These are phyloP conservation scores for Atrichornis clamosus DNA, from an alignment of 2,113 vertebrate species.

Conservation along the genomic window DNA sequence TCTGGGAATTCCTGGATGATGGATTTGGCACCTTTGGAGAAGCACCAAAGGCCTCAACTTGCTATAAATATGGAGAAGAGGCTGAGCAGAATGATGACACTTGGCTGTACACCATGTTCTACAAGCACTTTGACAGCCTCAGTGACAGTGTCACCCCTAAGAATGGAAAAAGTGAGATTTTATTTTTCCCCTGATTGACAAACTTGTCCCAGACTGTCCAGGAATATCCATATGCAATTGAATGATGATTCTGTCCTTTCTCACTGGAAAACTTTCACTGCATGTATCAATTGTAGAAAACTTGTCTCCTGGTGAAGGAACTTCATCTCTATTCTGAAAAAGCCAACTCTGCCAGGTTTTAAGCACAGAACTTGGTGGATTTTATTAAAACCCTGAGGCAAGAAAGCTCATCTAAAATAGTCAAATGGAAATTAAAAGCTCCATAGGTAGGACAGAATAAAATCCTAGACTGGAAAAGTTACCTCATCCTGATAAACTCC, in stretches of 20 bases:
- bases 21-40: neutral
- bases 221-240: neutral
- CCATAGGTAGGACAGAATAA: neutral
- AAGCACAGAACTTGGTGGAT: neutral
- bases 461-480: neutral
- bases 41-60: neutral
- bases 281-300: neutral
- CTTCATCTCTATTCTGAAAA: neutral
- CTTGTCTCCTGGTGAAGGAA: neutral
- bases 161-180: neutral
- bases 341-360: neutral
- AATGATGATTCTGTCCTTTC: neutral
- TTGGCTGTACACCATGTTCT: constrained; percentile 87
- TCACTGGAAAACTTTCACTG: neutral
- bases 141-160: constrained; percentile 91
- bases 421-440: neutral
- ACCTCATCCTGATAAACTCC: neutral
- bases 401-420: neutral
- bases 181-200: neutral
- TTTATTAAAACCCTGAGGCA: neutral
- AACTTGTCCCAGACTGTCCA: neutral
- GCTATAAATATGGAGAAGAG: constrained; percentile 67
- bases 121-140: constrained; percentile 89
- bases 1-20: neutral
- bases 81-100: constrained; percentile 88